Evolutionary conservation across 2,113 vertebrate genomes (phyloP).

Genomic region (Scalopus aquaticus): DNA sequence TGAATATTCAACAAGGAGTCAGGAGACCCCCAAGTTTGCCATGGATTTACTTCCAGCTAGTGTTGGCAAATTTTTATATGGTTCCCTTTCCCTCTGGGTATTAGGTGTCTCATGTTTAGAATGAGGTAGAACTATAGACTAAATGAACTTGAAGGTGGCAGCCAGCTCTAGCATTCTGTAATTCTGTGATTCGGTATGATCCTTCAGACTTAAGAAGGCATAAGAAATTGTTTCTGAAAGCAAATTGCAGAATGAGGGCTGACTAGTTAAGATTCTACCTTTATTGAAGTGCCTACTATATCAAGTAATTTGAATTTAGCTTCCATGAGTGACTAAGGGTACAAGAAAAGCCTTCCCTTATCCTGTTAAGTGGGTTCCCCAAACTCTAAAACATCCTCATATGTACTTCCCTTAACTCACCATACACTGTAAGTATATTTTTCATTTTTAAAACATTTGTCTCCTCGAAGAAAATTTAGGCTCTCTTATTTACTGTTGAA

Average conservation of each 20-base stretch:
- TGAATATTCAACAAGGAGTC: background rate
- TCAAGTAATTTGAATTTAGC: conserved; percentile 12
- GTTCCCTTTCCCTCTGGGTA: background rate
- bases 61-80: background rate
- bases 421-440: background rate
- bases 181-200: background rate
- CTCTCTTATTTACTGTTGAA: background rate
- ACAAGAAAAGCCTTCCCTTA: background rate
- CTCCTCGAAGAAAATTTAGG: background rate
- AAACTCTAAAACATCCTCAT: background rate
- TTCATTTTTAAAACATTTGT: background rate
- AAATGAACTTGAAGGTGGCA: background rate
- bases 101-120: background rate
- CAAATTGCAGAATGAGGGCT: background rate
- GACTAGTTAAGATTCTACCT: background rate
- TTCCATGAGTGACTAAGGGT: background rate
- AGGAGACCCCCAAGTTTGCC: background rate
- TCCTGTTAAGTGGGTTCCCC: background rate
- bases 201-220: background rate
- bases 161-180: background rate
- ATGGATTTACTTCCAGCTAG: background rate
- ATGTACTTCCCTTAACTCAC: background rate
- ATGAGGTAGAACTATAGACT: background rate
- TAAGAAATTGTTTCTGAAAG: background rate
- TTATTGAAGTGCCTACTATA: background rate